Base-by-base conservation (phyloP, 2,888 invertebrate genomes). In the Agonopterix heracliana region DNA sequence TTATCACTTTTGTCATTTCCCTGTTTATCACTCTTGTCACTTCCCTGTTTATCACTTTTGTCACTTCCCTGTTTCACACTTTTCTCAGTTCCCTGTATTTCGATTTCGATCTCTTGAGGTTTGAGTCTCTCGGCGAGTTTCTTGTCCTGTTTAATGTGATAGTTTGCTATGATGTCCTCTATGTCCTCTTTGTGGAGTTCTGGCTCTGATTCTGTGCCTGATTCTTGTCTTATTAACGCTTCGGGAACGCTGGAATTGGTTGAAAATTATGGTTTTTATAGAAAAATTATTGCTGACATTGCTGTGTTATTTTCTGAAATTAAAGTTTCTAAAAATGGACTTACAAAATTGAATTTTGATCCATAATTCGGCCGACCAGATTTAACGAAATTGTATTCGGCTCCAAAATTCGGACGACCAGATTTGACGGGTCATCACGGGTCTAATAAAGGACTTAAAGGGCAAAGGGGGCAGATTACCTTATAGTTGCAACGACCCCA, bases 101-200 rank as follows among this genome's bases (percentile, higher is more conserved):
- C 38, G 9, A n/a, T 38, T 38, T 38, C 38, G 1, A n/a, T 38
- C 9, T 48, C 49, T 0, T 51, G 49, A 63, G 64, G 45, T 38
- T 26, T 50, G 38, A 11, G 50, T 35, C 12, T 44, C 38, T 52
- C 35, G 2, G 46, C 44, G 1, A 46, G 35, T 14, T 44, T n/a
- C n/a, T 66, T 64, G 35, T 63, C 68, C 50, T 81, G 81, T 42
- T 75, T 75, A 7, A 85, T 84, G 34, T 80, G 78, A 47, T 84
- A 85, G 50, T 81, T 75, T 0, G 82, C 79, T 9, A 86, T 67
- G 41, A 84, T 73, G 0, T 83, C 83, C 42, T 86, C 85, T 0
- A 86, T 76, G 41, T 86, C 85, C 1, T 76, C 71, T 4, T 65
- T 61, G 0, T 64, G 57, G 12, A 46, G 11, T 9, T 59, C 55